phyloP scores from a whole-genome alignment of 2,888 invertebrate species.

The Agrenia bidenticulata region DNA sequence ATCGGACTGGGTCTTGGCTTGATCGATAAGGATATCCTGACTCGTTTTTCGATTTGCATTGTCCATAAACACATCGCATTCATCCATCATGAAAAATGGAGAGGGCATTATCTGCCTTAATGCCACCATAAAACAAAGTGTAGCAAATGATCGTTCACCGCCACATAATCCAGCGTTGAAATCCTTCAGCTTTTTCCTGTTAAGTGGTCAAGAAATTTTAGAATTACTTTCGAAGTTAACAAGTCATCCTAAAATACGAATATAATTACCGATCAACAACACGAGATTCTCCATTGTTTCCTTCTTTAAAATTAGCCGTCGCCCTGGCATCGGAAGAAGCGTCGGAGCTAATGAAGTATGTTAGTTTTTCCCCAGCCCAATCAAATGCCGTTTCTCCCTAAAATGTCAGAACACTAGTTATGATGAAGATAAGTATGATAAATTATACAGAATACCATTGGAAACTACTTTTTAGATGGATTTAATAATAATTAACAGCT shows the following conservation, averaged over 20 bases:
- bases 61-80: constrained; percentile 91
- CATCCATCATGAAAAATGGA: constrained; percentile 91
- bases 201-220: too few relatives aligned
- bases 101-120: constrained; percentile 88
- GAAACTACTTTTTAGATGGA: not conserved
- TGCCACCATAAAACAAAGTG: constrained; percentile 86
- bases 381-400: constrained; percentile 11
- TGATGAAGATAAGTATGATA: too few relatives aligned
- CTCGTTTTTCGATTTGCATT: constrained; percentile 1
- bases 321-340: not conserved
- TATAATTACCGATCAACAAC: not conserved
- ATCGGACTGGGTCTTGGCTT: not conserved
- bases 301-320: not conserved
- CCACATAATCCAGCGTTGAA: constrained; percentile 67
- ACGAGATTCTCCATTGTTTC: not conserved
- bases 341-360: not conserved
- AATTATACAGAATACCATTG: not conserved
- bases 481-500: not conserved
- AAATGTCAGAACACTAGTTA: not conserved
- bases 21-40: constrained; percentile 12
- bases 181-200: constrained; percentile 13
- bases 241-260: too few relatives aligned
- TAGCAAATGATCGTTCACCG: constrained; percentile 91
- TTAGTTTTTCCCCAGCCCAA: not conserved
- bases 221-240: too few relatives aligned